Evolutionary conservation across 2,113 vertebrate genomes (phyloP), one percentile per base, ranked within the genome.

Genomic region (Plotosus lineatus): DNA sequence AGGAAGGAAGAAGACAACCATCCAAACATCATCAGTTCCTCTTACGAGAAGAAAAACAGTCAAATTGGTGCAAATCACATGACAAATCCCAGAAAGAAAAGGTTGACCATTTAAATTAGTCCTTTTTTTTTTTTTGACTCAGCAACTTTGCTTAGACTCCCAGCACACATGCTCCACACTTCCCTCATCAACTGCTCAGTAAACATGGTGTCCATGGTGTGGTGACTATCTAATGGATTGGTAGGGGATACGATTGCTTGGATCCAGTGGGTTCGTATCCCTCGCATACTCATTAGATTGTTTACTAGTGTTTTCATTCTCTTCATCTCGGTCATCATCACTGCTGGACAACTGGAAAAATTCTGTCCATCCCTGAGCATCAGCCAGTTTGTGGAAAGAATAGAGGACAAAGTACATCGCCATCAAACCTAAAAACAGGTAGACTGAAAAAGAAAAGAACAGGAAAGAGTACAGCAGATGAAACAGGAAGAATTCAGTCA

Each of bases 351-450:
- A 91, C 85, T 96, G 90, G 85, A 97, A 86, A 85, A 95, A 89
- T 55, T 92, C 87, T 0, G 95, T 95, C 75, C 96, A 90, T 75
- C 95, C 95, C 1, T 96, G 94, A 44, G 95, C 86, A 80, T 96
- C 95, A 0, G 95, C 92, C 85, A 94, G 87, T 5, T 89, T 94
- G 88, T 94, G 94, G 88, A 96, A 94, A 36, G 94, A 92, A 71
- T 95, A 95, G 23, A 96, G 90, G 23, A 97, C 19, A 14, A 97
- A 91, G 85, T 94, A 94, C 95, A 97, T 95, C 87, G 91, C 89
- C 78, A 94, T 92, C 83, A 97, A 89, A 2, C 96, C 96, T 82
- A 94, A 61, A 58, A 97, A 95, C 72, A 97, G 93, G 90, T 97
- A 97, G 6, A 90, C 92, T 94, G 79, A 12, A 81, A 12, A 81